Conservation (phyloP, 1,140 invertebrate species). For the Cherax quadricarinatus region DNA sequence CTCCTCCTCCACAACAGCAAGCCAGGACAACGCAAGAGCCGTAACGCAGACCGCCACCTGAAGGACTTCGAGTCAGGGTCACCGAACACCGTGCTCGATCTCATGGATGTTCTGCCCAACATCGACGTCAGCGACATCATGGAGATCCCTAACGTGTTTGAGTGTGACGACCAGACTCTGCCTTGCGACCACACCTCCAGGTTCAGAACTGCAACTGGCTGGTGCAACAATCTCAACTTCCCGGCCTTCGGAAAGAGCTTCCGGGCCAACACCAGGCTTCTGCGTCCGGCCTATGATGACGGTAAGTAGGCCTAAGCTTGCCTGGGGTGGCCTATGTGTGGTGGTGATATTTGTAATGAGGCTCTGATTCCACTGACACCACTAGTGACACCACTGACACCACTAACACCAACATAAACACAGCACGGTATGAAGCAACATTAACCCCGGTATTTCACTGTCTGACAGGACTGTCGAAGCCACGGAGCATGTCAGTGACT, state of each 20-base stretch:
- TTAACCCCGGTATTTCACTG: no score
- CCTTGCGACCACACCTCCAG: slow-evolving; percentile 81
- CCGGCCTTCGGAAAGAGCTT: slow-evolving; percentile 79
- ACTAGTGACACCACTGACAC: neutral
- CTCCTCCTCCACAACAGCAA: slow-evolving; percentile 14
- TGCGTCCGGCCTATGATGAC: slow-evolving; percentile 80
- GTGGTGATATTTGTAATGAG: no score
- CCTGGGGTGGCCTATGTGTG: no score
- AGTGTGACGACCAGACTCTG: slow-evolving; percentile 78
- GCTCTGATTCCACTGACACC: no score
- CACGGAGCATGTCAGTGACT: slow-evolving; percentile 74
- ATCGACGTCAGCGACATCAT: slow-evolving; percentile 78
- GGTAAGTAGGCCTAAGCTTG: slow-evolving; percentile 75
- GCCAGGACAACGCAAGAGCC: slow-evolving; percentile 44
- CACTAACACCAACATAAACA: no score
- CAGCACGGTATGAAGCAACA: no score
- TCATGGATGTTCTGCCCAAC: slow-evolving; percentile 78
- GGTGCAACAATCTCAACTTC: slow-evolving; percentile 81
- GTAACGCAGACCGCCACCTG: slow-evolving; percentile 73
- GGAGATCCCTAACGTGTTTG: slow-evolving; percentile 77
- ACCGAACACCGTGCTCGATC: slow-evolving; percentile 76
- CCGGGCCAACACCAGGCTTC: slow-evolving; percentile 78
- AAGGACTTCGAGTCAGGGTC: slow-evolving; percentile 77
- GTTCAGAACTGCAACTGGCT: slow-evolving; percentile 80
- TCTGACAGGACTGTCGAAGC: slow-evolving; percentile 75